Evolutionary conservation across 2,888 invertebrate species (phyloP).

Genomic region (Sinelater perroti): DNA sequence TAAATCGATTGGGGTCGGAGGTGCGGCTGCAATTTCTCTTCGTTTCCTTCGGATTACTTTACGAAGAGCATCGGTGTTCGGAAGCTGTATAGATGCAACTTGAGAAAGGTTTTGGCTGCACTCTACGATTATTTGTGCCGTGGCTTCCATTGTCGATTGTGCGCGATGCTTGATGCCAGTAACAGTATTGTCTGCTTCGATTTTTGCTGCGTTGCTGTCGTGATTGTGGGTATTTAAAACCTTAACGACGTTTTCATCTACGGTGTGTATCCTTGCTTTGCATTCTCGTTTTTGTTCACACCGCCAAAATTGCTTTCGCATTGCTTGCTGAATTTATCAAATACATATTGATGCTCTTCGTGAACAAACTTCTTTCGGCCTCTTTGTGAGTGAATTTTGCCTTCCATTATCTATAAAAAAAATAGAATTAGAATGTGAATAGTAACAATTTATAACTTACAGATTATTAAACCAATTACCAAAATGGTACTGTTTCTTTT

Average conservation of each 20-base stretch:
- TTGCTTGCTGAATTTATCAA: constrained; percentile 16
- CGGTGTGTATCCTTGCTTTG: constrained; percentile 14
- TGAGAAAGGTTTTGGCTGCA: constrained; percentile 9
- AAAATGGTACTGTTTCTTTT: too few relatives aligned
- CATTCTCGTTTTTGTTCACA: constrained; percentile 7
- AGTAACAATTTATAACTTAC: too few relatives aligned
- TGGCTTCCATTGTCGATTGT: constrained; percentile 27
- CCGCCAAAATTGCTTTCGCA: constrained; percentile 23
- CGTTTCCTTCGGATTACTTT: constrained; percentile 25
- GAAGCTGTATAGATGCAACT: constrained; percentile 23
- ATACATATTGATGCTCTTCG: constrained; percentile 6
- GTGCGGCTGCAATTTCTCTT: constrained; percentile 11
- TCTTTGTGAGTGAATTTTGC: constrained; percentile 5
- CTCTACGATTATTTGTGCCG: constrained; percentile 25
- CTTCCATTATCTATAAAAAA: constrained; percentile 21
- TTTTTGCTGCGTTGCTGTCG: constrained; percentile 16
- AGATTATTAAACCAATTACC: too few relatives aligned
- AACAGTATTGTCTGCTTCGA: constrained; percentile 21
- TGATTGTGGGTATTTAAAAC: constrained; percentile 8
- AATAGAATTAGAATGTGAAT: too few relatives aligned
- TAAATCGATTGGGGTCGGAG: constrained; percentile 17
- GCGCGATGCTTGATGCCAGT: constrained; percentile 28
- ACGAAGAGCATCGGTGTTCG: constrained; percentile 21
- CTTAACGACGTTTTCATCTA: constrained; percentile 14
- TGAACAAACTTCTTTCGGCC: constrained; percentile 6